Percentiles rank a stretch among this genome's conserved stretches.
Evolutionary conservation across 2,888 invertebrate species (phyloP).

Genomic region (Patella depressa): DNA sequence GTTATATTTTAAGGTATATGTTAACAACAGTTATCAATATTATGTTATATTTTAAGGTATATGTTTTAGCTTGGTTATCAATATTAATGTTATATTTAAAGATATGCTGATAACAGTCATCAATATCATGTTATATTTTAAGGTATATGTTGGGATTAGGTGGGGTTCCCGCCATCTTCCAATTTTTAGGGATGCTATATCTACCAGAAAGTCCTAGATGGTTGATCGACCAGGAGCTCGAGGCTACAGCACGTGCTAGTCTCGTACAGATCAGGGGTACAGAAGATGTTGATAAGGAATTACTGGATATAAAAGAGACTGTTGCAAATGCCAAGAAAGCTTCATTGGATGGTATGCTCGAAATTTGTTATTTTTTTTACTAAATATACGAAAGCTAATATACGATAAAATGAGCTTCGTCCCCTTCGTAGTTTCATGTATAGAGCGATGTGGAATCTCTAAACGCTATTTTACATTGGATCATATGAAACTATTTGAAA

Average conservation of each 20-base stretch:
- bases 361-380: too few relatives aligned
- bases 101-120: neutral
- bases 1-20: conserved; percentile 42
- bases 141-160: conserved; percentile 75
- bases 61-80: too few relatives aligned
- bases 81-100: too few relatives aligned
- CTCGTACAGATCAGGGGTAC: conserved; percentile 66
- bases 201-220: conserved; percentile 75
- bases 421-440: too few relatives aligned
- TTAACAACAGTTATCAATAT: too few relatives aligned
- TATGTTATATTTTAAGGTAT: too few relatives aligned
- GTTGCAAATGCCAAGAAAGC: conserved; percentile 38
- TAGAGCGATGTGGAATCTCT: too few relatives aligned
- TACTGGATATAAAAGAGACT: conserved; percentile 65
- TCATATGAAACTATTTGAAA: too few relatives aligned
- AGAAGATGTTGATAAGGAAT: conserved; percentile 67
- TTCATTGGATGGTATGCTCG: neutral
- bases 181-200: conserved; percentile 74
- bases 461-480: too few relatives aligned
- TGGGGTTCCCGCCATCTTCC: conserved; percentile 73
- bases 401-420: too few relatives aligned
- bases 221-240: conserved; percentile 47
- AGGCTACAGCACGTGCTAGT: conserved; percentile 60
- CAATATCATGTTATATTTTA: conserved; percentile 19
- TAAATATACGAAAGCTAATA: too few relatives aligned